Evolutionary conservation across 2,797 vertebrate genomes (phyloP), one percentile per base, ranked within the genome.

Genomic region (Myotis myotis): DNA sequence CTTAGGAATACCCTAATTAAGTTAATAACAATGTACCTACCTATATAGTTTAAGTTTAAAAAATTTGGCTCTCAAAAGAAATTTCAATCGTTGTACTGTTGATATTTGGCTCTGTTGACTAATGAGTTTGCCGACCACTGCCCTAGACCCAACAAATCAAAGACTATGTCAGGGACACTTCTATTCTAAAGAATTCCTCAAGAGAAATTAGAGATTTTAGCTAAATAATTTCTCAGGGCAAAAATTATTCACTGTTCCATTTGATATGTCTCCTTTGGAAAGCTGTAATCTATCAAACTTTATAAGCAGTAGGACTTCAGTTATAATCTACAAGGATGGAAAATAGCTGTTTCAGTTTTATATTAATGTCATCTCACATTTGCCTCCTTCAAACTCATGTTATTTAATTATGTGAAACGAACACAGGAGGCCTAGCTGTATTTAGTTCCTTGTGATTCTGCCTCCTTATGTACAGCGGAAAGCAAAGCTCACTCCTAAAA

Each of bases 101-200:
- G 41, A 44, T 44, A 44, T 44, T 44, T 44, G 41, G 41, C 41
- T 44, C 9, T 44, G 41, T 44, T 44, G 41, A 44, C 41, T 44
- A 44, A 44, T 44, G 41, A 44, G 41, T 44, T 44, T 44, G 41
- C 41, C 9, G 9, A 44, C 41, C 41, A 44, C 41, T 44, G 41
- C 41, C 41, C 41, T 44, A 4, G 1, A 17, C 36, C 47, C 17
- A 51, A 28, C 64, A 86, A 86, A 93, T 91, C 30, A 87, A 62
- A 86, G 17, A 33, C 47, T 6, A 3, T 38, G 57, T 41, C 20
- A 4, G 16, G 72, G 28, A 55, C 57, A 57, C 64, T 71, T 47
- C 16, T 70, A 13, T 55, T 94, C n/a, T 93, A 44, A 78, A 87
- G 53, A 94, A 87, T 92, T 94, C 74, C 57, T 89, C 78, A 41